phyloP scores from a whole-genome alignment of 2,797 vertebrate species.

The Semotilus atromaculatus region DNA sequence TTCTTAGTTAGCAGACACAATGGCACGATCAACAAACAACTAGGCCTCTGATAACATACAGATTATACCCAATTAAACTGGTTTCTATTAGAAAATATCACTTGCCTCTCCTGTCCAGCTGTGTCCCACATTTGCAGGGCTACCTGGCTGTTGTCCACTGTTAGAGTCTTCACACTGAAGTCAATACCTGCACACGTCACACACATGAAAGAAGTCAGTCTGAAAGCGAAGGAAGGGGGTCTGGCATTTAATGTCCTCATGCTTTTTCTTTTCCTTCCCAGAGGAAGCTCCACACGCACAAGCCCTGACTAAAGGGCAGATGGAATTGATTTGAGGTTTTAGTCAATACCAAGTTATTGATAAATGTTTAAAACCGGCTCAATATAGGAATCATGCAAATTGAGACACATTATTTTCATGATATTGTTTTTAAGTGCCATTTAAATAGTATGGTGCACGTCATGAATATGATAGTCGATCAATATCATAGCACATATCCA shows the following conservation, averaged over 20 bases:
- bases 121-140: conserved; percentile 96
- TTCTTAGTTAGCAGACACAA: background rate
- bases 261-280: background rate
- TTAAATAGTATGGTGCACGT: background rate
- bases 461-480: background rate
- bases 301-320: conserved; percentile 29
- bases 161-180: conserved; percentile 90
- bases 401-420: background rate
- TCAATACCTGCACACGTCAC: conserved; percentile 83
- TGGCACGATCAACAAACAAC: background rate
- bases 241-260: background rate
- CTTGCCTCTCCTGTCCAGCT: conserved; percentile 92
- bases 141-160: conserved; percentile 83
- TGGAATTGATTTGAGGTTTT: conserved; percentile 36
- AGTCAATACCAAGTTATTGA: conserved; percentile 29
- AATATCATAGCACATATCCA: background rate
- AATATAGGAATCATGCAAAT: conserved; percentile 1
- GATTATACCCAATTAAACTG: background rate
- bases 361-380: background rate
- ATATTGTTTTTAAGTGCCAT: background rate
- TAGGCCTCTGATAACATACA: background rate
- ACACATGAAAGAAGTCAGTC: background rate
- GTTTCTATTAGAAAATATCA: background rate
- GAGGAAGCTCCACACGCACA: background rate
- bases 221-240: background rate